Evolutionary conservation across 2,888 invertebrate genomes (phyloP).

Genomic region (Tipula confusa): DNA sequence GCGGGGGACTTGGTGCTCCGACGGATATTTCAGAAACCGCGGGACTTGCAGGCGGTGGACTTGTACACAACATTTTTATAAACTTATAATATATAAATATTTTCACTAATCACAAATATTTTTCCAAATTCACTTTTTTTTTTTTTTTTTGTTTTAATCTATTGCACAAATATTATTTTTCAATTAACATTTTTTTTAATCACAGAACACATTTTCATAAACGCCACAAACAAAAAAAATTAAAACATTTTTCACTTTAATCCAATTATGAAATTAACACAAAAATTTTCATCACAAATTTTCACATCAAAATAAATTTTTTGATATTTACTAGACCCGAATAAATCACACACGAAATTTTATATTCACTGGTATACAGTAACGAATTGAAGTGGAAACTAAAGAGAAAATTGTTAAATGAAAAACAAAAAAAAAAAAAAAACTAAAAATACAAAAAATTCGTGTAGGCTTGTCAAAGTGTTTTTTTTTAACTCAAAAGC

Average conservation of each 20-base stretch:
- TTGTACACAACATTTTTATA: slow-evolving; percentile 46
- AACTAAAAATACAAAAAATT: not conserved
- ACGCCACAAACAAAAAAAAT: not conserved
- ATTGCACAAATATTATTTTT: not conserved
- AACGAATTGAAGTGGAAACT: slow-evolving; percentile 25
- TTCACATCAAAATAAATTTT: not conserved
- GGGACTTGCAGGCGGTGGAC: slow-evolving; percentile 49
- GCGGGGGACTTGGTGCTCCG: slow-evolving; percentile 47
- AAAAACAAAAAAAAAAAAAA: slow-evolving; percentile 7
- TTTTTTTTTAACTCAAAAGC: not conserved
- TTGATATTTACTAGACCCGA: too few species aligned
- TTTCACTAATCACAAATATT: not conserved
- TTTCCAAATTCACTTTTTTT: not conserved
- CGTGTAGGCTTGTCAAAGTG: slow-evolving; percentile 12
- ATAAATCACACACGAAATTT: not conserved
- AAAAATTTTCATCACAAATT: slow-evolving; percentile 9
- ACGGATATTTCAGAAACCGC: slow-evolving; percentile 51
- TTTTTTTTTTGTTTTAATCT: slow-evolving; percentile 13
- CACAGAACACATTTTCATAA: slow-evolving; percentile 15
- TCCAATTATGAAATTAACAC: not conserved
- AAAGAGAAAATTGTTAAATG: slow-evolving; percentile 4
- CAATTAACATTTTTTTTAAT: not conserved
- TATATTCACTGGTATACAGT: not conserved
- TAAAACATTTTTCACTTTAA: not conserved
- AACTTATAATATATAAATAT: not conserved